Base-by-base conservation (phyloP, 2,888 invertebrate species). In the Spicauda simplicius region DNA sequence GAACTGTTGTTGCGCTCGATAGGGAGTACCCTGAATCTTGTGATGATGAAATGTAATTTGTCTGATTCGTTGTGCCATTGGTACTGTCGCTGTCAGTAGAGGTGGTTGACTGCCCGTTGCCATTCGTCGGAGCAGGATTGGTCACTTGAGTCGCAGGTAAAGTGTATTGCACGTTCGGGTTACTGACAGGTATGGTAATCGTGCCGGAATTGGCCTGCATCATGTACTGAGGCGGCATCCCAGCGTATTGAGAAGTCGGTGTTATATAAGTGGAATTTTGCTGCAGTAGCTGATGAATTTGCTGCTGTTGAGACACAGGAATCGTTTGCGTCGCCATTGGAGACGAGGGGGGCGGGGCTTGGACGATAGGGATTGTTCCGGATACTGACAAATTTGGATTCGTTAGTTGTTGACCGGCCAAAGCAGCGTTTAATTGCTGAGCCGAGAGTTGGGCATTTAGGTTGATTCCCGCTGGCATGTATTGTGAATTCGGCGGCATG, bases 1-100 rank as follows among this genome's bases (percentile, higher is more conserved):
- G 87, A 12, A 81, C 83, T 1, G 72, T 59, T 5, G 80, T 78
- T 0, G 76, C 75, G 1, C 78, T 80, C 0, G 87, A 70, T 48
- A 87, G 74, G 0, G 86, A 68, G 62, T 90, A 91, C 0, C 77
- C 80, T 20, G 79, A 84, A 18, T 92, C 92, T 75, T 92, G 92
- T 1, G 91, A 88, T 1, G 90, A 88, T 0, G 91, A 86, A n/a
- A 92, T 91, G 71, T 90, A 92, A 70, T 87, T 89, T 0, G 89
- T 79, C 74, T 91, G 92, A 63, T 83, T 87, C 37, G 81, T 83
- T 0, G 82, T 72, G 7, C 85, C 86, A 19, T 86, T 87, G 1
- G 80, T 69, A 2, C 78, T 73, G 2, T 92, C 92, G 5, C 77
- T 84, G 54, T 91, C 91, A 0, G 83, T 73, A 0, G 82, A 64